Evolutionary conservation across 2,113 vertebrate genomes (phyloP), one percentile per base, ranked within the genome.

Genomic region (Tyrannus savana): DNA sequence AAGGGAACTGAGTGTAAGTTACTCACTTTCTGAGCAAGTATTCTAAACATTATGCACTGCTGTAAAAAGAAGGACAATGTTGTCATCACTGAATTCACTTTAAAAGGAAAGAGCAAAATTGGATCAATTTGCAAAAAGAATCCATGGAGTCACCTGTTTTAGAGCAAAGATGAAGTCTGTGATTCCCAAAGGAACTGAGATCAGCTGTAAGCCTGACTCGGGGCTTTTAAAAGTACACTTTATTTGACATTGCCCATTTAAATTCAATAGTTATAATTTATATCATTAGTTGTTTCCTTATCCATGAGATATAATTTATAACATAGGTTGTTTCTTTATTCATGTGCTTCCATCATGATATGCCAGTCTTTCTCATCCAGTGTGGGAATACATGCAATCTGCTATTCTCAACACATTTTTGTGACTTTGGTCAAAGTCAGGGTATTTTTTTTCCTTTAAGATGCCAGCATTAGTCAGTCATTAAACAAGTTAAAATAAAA

Each of bases 401-500:
- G 39, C 84, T 93, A 42, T 89, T 96, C 89, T 87, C 93, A 93
- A 89, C 58, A 93, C 25, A 55, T 87, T 91, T 55, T 84, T 85
- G 84, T 77, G 78, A 96, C 63, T 94, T 94, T 82, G 74, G 79
- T 92, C 84, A 87, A 96, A 95, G n/a, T 82, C 66, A 73, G 64
- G 11, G 50, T 80, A 69, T 80, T 96, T 89, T 93, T 24, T 77
- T 92, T 95, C 59, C 44, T 91, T 91, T 52, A 90, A 79, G 52
- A 90, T 66, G 85, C 52, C 88, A 95, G 68, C 66, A 74, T 4
- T 69, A 83, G 41, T 87, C 50, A 84, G 79, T 44, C 66, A 90
- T 82, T 81, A 90, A 82, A 71, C 44, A 24, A 95, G 67, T 87
- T 87, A 60, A 84, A 96, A 41, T 27, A 84, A 84, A 87, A 89